phyloP scores from a whole-genome alignment of 2,797 vertebrate genomes.

The Orientallactaga sibirica region DNA sequence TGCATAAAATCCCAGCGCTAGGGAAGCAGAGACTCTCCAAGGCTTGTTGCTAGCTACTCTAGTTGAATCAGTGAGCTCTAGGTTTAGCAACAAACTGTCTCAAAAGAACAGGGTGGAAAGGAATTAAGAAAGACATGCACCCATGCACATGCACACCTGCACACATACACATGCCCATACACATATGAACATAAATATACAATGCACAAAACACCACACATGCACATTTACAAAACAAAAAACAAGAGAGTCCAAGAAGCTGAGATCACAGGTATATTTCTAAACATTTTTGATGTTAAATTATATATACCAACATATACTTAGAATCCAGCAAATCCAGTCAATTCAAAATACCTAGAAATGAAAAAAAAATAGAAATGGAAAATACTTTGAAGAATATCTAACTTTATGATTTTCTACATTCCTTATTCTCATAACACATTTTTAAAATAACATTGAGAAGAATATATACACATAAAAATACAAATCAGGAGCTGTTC shows the following conservation, averaged over 20 bases:
- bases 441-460: constrained; percentile 7
- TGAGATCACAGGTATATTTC: background rate
- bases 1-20: no score
- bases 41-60: no score
- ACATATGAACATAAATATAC: no score
- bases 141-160: no score
- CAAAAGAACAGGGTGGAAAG: no score
- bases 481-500: background rate
- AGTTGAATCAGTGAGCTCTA: no score
- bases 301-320: constrained; percentile 32
- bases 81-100: no score
- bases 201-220: no score
- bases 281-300: constrained; percentile 42
- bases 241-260: background rate
- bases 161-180: no score
- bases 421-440: background rate
- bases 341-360: background rate
- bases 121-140: no score
- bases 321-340: constrained; percentile 40
- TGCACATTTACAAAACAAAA: no score
- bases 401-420: background rate
- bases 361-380: background rate
- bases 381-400: constrained; percentile 9
- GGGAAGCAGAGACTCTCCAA: no score
- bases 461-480: constrained; percentile 14